Evolutionary conservation across 2,888 invertebrate genomes (phyloP).

Genomic region (Athalia rosae): DNA sequence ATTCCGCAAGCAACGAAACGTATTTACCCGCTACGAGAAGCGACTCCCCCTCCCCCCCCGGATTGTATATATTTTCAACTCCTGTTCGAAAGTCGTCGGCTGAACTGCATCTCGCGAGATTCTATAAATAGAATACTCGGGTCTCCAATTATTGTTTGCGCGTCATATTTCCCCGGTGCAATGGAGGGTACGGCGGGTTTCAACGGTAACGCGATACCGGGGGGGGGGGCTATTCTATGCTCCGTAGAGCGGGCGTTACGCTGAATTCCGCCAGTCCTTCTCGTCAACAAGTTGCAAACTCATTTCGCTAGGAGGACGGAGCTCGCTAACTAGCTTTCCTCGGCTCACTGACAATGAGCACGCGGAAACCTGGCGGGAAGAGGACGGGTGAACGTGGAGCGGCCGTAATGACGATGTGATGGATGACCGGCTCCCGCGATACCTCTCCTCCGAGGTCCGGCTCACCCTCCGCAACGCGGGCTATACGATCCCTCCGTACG

Average conservation of each 20-base stretch:
- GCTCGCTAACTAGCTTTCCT: conserved; percentile 42
- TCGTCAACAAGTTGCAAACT: conserved; percentile 44
- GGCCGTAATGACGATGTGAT: conserved; percentile 66
- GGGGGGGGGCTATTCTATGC: not conserved
- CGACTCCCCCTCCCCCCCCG: no score
- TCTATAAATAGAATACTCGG: not conserved
- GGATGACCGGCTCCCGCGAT: conserved; percentile 59
- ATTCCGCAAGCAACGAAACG: no score
- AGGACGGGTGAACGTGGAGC: conserved; percentile 54
- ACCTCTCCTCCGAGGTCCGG: conserved; percentile 35
- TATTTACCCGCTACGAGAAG: no score
- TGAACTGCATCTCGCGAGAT: no score
- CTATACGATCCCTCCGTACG: conserved; percentile 38
- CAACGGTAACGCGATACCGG: not conserved
- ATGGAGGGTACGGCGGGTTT: not conserved
- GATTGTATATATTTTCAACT: no score
- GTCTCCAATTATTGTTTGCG: not conserved
- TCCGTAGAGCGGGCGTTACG: conserved; percentile 2
- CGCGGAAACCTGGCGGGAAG: conserved; percentile 59
- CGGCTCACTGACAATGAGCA: conserved; percentile 44
- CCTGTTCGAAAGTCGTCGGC: no score
- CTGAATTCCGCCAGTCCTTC: conserved; percentile 19
- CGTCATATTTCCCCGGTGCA: not conserved
- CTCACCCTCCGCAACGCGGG: conserved; percentile 49
- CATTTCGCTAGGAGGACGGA: conserved; percentile 36